These are phyloP conservation scores for Platynereis dumerilii DNA, from an alignment of 2,888 invertebrate genomes.

Conservation along the genomic window DNA sequence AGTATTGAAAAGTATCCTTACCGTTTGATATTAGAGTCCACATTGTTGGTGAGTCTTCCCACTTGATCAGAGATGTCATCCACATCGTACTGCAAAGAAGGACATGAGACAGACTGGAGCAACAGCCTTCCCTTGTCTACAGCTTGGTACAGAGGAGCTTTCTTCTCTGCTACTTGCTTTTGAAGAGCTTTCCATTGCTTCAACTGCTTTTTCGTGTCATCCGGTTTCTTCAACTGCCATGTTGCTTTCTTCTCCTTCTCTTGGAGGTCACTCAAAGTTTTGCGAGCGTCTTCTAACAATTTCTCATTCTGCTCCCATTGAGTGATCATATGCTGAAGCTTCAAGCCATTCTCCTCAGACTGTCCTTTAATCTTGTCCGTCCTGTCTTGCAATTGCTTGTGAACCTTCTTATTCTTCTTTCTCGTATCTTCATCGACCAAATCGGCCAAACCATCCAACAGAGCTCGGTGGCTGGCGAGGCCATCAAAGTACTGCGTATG, in stretches of 20 bases:
- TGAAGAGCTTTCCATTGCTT: slow-evolving; percentile 47
- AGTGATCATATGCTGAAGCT: slow-evolving; percentile 47
- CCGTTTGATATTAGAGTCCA: slow-evolving; percentile 52
- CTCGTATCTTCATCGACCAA: slow-evolving; percentile 50
- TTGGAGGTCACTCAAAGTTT: slow-evolving; percentile 35
- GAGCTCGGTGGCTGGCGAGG: slow-evolving; percentile 56
- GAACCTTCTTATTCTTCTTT: slow-evolving; percentile 43
- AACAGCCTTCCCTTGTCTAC: slow-evolving; percentile 57
- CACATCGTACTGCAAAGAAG: slow-evolving; percentile 48
- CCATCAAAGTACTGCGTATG: slow-evolving; percentile 60
- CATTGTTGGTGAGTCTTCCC: slow-evolving; percentile 50
- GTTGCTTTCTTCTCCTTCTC: slow-evolving; percentile 34
- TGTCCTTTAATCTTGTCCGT: slow-evolving; percentile 53
- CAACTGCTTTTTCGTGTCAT: slow-evolving; percentile 48
- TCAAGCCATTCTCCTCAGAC: slow-evolving; percentile 53
- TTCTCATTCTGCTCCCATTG: slow-evolving; percentile 53
- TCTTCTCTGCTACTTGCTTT: slow-evolving; percentile 49
- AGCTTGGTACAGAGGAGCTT: slow-evolving; percentile 47
- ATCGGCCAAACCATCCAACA: slow-evolving; percentile 52
- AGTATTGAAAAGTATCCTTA: too few relatives aligned
- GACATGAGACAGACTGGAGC: slow-evolving; percentile 51
- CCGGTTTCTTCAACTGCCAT: slow-evolving; percentile 29
- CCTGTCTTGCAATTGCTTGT: slow-evolving; percentile 44
- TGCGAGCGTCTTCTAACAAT: slow-evolving; percentile 36
- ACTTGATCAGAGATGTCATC: slow-evolving; percentile 55